These are phyloP conservation scores for Catharus fuscescens DNA, from an alignment of 2,113 vertebrate genomes.

Conservation along the genomic window DNA sequence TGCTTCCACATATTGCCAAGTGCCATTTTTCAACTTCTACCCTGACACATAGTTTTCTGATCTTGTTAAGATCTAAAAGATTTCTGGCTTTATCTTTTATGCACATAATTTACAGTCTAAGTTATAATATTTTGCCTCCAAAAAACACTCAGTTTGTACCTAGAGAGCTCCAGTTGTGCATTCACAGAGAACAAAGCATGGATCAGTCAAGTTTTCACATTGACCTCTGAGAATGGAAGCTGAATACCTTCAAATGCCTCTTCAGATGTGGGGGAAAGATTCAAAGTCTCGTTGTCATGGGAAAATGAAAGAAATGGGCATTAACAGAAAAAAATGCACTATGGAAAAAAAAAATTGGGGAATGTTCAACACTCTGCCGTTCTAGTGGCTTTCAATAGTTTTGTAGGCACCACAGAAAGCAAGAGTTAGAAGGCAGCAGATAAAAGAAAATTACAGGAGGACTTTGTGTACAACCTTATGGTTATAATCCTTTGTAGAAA, in stretches of 20 bases:
- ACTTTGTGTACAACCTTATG: background rate
- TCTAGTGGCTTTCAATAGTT: background rate
- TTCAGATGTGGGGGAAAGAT: background rate
- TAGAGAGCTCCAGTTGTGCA: background rate
- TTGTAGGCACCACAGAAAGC: background rate
- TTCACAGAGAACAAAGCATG: background rate
- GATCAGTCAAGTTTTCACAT: background rate
- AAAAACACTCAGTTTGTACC: background rate
- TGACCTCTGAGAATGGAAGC: background rate
- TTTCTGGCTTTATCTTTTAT: background rate
- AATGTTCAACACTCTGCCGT: background rate
- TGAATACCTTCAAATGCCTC: background rate
- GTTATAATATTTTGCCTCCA: background rate
- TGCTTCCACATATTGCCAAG: background rate
- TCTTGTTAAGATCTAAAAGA: background rate
- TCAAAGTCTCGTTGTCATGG: background rate
- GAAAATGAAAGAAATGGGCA: background rate
- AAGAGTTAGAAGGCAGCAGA: background rate
- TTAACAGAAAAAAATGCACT: background rate
- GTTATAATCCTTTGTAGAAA: background rate
- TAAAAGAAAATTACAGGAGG: background rate
- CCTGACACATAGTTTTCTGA: background rate
- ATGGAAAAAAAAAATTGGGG: background rate
- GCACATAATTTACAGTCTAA: background rate
- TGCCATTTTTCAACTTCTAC: background rate